Conservation (phyloP, 2,797 vertebrate genomes). For the Coracias cyanogaster region DNA sequence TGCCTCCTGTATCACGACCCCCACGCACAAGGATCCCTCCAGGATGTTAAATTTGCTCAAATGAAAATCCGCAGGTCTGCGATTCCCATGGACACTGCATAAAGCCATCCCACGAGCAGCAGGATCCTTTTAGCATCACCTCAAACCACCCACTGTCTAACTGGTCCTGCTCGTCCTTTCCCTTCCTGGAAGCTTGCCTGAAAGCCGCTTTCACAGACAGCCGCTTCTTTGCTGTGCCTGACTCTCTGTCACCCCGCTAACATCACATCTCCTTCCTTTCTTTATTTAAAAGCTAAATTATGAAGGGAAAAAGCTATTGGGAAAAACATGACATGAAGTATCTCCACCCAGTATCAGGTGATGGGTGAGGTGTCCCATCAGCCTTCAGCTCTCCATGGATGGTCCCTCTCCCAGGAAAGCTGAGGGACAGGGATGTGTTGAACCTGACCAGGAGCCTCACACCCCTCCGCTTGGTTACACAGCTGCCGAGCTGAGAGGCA, state of each 20-base stretch:
- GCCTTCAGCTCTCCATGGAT: neutral
- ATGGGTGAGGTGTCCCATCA: neutral
- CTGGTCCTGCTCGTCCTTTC: neutral
- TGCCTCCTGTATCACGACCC: neutral
- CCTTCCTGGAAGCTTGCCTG: neutral
- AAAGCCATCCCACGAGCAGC: neutral
- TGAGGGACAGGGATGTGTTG: neutral
- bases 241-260: neutral
- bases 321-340: accelerated
- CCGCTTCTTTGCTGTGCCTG: accelerated
- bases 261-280: neutral
- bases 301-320: accelerated
- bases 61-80: neutral
- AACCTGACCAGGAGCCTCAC: neutral
- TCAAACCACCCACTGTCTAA: neutral
- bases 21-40: neutral
- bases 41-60: neutral
- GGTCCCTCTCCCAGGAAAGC: neutral
- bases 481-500: constrained; percentile 61
- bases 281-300: neutral
- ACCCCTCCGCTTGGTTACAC: neutral
- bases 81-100: accelerated
- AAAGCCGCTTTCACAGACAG: neutral
- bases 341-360: neutral
- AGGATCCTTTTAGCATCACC: neutral